phyloP scores from a whole-genome alignment of 2,888 invertebrate genomes.

The Mythimna impura region DNA sequence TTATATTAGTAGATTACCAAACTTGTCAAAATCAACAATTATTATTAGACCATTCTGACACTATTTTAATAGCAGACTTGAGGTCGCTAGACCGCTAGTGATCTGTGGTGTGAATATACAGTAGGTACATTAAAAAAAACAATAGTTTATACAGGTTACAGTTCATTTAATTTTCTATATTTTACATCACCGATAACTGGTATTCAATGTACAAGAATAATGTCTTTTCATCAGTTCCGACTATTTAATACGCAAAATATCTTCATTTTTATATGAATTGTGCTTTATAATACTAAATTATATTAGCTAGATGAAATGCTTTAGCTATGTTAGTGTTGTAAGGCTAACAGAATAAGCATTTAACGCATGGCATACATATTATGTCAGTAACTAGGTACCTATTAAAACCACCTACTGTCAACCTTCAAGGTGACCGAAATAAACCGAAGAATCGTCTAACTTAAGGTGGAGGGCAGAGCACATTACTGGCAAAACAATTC shows the following conservation, averaged over 20 bases:
- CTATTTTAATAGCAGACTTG: no score
- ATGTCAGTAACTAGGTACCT: no score
- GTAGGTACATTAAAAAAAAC: neutral
- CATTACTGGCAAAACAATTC: no score
- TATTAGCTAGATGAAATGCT: slow-evolving; percentile 25
- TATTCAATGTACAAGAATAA: slow-evolving; percentile 74
- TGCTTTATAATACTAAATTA: slow-evolving; percentile 44
- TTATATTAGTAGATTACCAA: no score
- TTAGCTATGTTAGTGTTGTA: neutral
- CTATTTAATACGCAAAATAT: slow-evolving; percentile 61
- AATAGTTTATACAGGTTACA: slow-evolving; percentile 46
- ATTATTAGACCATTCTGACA: no score
- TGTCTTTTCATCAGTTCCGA: slow-evolving; percentile 54
- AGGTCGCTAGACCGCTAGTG: no score
- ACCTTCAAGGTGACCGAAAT: no score
- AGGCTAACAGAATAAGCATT: neutral
- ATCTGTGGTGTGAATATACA: neutral
- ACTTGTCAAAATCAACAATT: no score
- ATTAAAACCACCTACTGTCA: no score
- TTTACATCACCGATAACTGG: slow-evolving; percentile 62
- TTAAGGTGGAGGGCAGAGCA: no score
- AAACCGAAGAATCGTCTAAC: no score
- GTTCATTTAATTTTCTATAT: slow-evolving; percentile 59
- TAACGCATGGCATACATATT: no score
- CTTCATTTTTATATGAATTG: slow-evolving; percentile 48